phyloP scores from a whole-genome alignment of 2,888 invertebrate species.

The Drosophila flavopinicola region DNA sequence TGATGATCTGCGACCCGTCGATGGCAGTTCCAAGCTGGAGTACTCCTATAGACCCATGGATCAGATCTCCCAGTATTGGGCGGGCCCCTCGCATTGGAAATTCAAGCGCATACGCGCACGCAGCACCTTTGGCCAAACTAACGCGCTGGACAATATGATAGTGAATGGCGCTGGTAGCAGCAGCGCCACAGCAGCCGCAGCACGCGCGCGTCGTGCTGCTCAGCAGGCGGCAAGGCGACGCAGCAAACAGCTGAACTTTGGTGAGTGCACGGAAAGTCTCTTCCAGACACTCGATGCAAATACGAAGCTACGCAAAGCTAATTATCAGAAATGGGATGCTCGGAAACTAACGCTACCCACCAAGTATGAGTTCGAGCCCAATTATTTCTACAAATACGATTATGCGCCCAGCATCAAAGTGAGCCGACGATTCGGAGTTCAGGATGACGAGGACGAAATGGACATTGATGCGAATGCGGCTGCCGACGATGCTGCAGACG shows the following conservation, averaged over 20 bases:
- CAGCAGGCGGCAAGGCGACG: conserved; percentile 58
- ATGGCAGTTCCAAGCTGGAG: conserved; percentile 86
- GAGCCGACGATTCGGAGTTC: conserved; percentile 40
- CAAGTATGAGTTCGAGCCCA: conserved; percentile 76
- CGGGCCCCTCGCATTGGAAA: conserved; percentile 94
- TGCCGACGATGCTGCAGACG: conserved; percentile 41
- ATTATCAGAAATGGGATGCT: conserved; percentile 83
- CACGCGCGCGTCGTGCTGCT: conserved; percentile 51
- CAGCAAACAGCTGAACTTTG: conserved; percentile 75
- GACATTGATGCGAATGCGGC: conserved; percentile 66
- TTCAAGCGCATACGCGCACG: conserved; percentile 85
- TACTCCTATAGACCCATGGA: conserved; percentile 89
- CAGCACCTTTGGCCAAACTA: conserved; percentile 53
- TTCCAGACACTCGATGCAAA: conserved; percentile 76
- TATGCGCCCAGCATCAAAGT: conserved; percentile 79
- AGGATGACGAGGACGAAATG: conserved; percentile 84
- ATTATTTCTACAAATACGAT: conserved; percentile 75
- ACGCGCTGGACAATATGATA: conserved; percentile 4
- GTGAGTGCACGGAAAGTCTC: conserved; percentile 72
- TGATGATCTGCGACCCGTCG: conserved; percentile 86
- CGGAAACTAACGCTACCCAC: conserved; percentile 83
- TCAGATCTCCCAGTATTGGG: conserved; percentile 87
- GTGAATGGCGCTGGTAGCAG: background rate
- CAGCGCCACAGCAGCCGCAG: conserved; percentile 17
- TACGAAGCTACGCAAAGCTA: conserved; percentile 77